phyloP scores from a whole-genome alignment of 2,888 invertebrate species.

The Flexamia atlantica region DNA sequence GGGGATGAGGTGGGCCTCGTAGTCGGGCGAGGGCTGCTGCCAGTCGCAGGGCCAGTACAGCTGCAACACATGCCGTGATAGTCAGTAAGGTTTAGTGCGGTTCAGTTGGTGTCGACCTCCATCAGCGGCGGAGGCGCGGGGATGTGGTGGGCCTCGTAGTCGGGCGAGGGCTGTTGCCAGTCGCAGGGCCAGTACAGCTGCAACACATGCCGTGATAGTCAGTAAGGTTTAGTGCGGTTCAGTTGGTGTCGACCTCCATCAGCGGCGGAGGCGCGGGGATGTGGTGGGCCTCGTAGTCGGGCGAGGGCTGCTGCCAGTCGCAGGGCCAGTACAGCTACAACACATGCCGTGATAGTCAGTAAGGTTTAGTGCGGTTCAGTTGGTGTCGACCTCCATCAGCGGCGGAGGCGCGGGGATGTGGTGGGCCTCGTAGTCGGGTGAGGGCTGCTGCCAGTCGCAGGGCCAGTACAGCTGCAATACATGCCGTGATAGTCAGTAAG shows the following conservation, averaged over 20 bases:
- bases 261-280: not conserved
- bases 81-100: too few relatives aligned
- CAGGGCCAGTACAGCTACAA: too few relatives aligned
- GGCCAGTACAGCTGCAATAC: slow-evolving; percentile 43
- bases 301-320: not conserved
- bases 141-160: slow-evolving; percentile 31
- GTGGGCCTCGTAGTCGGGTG: slow-evolving; percentile 1
- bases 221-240: too few relatives aligned
- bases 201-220: not conserved
- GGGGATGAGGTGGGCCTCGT: not conserved
- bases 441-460: slow-evolving; percentile 28
- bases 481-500: not conserved
- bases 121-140: not conserved
- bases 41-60: too few relatives aligned
- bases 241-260: not conserved
- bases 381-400: not conserved
- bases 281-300: slow-evolving; percentile 18
- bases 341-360: too few relatives aligned
- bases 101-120: not conserved
- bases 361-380: too few relatives aligned
- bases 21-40: slow-evolving; percentile 15
- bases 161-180: slow-evolving; percentile 40
- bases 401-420: too few relatives aligned
- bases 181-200: slow-evolving; percentile 56
- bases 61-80: too few relatives aligned